These are phyloP conservation scores for Corythornis madagascariensis DNA, from an alignment of 2,113 vertebrate species.

Conservation along the genomic window DNA sequence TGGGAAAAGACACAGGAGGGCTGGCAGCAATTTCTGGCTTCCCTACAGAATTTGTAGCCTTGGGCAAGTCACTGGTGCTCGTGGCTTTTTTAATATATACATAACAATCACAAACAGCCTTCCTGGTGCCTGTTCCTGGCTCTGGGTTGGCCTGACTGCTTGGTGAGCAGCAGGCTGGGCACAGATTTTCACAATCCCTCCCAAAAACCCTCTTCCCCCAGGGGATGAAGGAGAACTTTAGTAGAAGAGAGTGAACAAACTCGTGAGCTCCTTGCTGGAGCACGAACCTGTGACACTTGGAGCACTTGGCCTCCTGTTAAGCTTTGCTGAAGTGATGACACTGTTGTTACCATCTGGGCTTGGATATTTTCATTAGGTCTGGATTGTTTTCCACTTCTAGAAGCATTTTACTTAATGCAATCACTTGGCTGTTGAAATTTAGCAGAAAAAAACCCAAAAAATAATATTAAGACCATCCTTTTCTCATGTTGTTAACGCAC, in stretches of 20 bases:
- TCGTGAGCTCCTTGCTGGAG: not conserved
- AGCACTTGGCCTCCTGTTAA: not conserved
- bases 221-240: not conserved
- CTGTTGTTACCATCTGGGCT: not conserved
- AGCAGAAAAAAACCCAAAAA: not conserved
- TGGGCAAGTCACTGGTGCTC: not conserved
- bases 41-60: not conserved
- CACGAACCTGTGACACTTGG: not conserved
- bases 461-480: not conserved
- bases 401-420: not conserved
- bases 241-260: not conserved
- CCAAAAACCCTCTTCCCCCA: not conserved
- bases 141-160: not conserved
- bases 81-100: not conserved
- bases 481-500: not conserved
- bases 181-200: not conserved
- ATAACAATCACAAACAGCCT: not conserved
- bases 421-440: not conserved
- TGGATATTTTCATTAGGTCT: constrained; percentile 10
- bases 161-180: not conserved
- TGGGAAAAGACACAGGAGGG: not conserved
- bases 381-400: not conserved
- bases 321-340: not conserved
- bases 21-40: not conserved
- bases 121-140: not conserved